Percentiles rank a stretch among this genome's conserved stretches.
Conservation (phyloP, 2,888 invertebrate genomes). For the Amiota mariae region DNA sequence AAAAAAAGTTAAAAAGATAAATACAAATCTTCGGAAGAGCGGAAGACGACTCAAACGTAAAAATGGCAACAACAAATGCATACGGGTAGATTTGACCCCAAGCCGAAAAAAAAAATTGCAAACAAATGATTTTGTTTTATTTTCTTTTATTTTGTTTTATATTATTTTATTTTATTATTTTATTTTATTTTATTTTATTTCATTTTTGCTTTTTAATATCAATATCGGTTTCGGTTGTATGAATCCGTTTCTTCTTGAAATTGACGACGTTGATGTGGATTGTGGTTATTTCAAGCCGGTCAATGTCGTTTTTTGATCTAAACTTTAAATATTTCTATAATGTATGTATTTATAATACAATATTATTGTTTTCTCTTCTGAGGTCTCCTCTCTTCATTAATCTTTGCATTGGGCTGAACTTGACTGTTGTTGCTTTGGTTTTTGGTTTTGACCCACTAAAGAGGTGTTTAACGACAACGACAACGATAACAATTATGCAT, state of each 20-base stretch:
- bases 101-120: neutral
- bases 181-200: too few relatives aligned
- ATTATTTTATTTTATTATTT: too few relatives aligned
- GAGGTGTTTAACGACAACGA: slow-evolving; percentile 6
- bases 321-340: slow-evolving; percentile 51
- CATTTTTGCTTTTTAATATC: neutral
- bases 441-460: slow-evolving; percentile 56
- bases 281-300: slow-evolving; percentile 58
- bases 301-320: slow-evolving; percentile 67
- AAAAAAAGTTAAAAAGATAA: neutral
- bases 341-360: slow-evolving; percentile 34
- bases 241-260: neutral
- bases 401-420: slow-evolving; percentile 54
- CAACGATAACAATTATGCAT: slow-evolving; percentile 10
- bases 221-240: neutral
- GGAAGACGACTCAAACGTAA: neutral
- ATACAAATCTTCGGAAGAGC: slow-evolving; percentile 1
- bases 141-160: too few relatives aligned
- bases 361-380: slow-evolving; percentile 9
- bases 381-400: too few relatives aligned
- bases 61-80: slow-evolving; percentile 18
- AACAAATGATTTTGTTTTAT: too few relatives aligned
- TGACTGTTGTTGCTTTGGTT: slow-evolving; percentile 26
- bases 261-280: neutral
- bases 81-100: neutral